Evolutionary conservation across 2,113 vertebrate species (phyloP).

Genomic region (Elachura formosa): DNA sequence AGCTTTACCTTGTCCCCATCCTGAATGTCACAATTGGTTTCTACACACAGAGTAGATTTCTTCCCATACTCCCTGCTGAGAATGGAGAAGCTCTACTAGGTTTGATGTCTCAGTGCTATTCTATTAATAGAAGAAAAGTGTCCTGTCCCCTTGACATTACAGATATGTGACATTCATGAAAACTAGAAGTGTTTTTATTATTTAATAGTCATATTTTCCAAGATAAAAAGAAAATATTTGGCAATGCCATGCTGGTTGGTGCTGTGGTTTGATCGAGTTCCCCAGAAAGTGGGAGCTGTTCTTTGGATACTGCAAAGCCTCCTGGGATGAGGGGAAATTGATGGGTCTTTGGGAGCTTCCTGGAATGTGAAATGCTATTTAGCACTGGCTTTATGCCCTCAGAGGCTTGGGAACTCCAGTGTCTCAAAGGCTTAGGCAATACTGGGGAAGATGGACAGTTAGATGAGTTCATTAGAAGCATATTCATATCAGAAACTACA

Average conservation of each 20-base stretch:
- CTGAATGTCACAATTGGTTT: neutral
- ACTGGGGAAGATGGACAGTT: neutral
- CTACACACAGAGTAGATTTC: neutral
- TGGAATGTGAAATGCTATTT: constrained; percentile 41
- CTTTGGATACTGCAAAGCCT: constrained; percentile 27
- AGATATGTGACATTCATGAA: neutral
- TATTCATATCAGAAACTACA: constrained; percentile 11
- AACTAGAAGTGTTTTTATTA: neutral
- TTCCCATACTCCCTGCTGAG: neutral
- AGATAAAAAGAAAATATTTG: constrained; percentile 40
- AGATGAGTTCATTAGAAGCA: neutral
- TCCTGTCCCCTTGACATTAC: neutral
- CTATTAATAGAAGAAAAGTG: constrained; percentile 17
- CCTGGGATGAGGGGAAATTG: constrained; percentile 36
- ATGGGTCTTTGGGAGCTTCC: constrained; percentile 25
- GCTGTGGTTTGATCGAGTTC: constrained; percentile 30
- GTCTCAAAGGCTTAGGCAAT: neutral
- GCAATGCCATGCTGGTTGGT: neutral
- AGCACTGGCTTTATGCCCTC: neutral
- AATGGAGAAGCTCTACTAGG: neutral
- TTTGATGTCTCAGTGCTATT: neutral
- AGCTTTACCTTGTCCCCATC: neutral
- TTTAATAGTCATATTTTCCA: neutral
- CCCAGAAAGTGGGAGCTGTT: neutral
- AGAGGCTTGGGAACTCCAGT: neutral